These are phyloP conservation scores for Acronicta alni DNA, from an alignment of 2,888 invertebrate species.

Conservation along the genomic window DNA sequence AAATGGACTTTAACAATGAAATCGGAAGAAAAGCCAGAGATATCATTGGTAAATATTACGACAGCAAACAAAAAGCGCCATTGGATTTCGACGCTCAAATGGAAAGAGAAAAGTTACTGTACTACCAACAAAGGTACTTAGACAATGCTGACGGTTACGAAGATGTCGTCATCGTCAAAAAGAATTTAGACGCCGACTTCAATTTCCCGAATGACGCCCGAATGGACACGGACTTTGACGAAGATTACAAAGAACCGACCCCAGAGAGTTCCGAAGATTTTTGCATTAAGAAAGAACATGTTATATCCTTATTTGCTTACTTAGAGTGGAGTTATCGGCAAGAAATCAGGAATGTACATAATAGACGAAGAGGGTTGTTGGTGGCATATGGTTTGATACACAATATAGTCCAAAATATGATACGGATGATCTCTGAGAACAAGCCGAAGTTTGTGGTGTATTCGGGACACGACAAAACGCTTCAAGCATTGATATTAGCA, in stretches of 20 bases:
- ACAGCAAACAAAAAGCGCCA: slow-evolving; percentile 74
- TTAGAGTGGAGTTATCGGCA: slow-evolving; percentile 94
- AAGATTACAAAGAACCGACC: slow-evolving; percentile 82
- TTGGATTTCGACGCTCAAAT: slow-evolving; percentile 87
- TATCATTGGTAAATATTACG: slow-evolving; percentile 81
- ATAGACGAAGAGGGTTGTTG: slow-evolving; percentile 91
- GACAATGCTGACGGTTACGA: slow-evolving; percentile 84
- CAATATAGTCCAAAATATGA: slow-evolving; percentile 94
- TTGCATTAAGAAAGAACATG: slow-evolving; percentile 92
- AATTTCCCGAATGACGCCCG: slow-evolving; percentile 85
- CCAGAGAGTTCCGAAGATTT: slow-evolving; percentile 78
- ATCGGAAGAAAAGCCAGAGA: slow-evolving; percentile 83
- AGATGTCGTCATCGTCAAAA: slow-evolving; percentile 85
- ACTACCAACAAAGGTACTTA: slow-evolving; percentile 84
- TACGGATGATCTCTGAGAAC: slow-evolving; percentile 93
- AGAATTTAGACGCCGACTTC: slow-evolving; percentile 86
- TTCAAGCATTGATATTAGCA: slow-evolving; percentile 95
- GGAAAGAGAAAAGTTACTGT: slow-evolving; percentile 84
- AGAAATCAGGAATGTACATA: slow-evolving; percentile 89
- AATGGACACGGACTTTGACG: slow-evolving; percentile 83
- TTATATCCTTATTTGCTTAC: slow-evolving; percentile 94
- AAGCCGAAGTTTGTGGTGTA: slow-evolving; percentile 94
- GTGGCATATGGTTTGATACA: slow-evolving; percentile 95
- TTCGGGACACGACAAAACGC: slow-evolving; percentile 97
- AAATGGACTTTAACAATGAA: slow-evolving; percentile 82